A percentile compares a stretch with the other conserved stretches of the same genome.
Conservation (phyloP, 2,797 vertebrate species). For the Xiphophorus birchmanni region DNA sequence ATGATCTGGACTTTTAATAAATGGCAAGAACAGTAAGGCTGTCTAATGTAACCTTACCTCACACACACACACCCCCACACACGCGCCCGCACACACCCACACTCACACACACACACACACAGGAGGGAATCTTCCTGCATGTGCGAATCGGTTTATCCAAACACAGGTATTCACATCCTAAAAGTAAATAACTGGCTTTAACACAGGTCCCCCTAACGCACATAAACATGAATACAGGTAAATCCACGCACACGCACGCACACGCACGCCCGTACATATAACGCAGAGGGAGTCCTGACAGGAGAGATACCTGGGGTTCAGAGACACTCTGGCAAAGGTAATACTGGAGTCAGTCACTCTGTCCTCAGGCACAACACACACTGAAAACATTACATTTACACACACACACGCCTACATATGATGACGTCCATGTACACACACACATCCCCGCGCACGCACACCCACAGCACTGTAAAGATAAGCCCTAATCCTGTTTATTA, state of each 20-base stretch:
- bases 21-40: background rate
- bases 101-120: constrained; percentile 1
- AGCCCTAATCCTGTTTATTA: constrained; percentile 79
- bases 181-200: constrained; percentile 30
- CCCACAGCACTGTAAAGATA: constrained; percentile 68
- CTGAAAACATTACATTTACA: constrained; percentile 7
- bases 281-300: constrained; percentile 58
- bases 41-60: background rate
- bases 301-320: constrained; percentile 66
- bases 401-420: background rate
- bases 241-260: background rate
- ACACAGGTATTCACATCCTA: constrained; percentile 1
- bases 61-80: background rate
- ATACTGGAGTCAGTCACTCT: constrained; percentile 68
- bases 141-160: background rate
- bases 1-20: background rate
- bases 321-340: constrained; percentile 66
- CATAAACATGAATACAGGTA: constrained; percentile 4
- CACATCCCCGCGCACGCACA: constrained; percentile 10
- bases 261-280: constrained; percentile 26
- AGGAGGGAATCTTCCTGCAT: background rate
- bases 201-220: constrained; percentile 13
- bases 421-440: constrained; percentile 2
- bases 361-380: constrained; percentile 59
- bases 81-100: background rate